Conservation (phyloP, 2,113 vertebrate genomes). For the Coryphaenoides rupestris region DNA sequence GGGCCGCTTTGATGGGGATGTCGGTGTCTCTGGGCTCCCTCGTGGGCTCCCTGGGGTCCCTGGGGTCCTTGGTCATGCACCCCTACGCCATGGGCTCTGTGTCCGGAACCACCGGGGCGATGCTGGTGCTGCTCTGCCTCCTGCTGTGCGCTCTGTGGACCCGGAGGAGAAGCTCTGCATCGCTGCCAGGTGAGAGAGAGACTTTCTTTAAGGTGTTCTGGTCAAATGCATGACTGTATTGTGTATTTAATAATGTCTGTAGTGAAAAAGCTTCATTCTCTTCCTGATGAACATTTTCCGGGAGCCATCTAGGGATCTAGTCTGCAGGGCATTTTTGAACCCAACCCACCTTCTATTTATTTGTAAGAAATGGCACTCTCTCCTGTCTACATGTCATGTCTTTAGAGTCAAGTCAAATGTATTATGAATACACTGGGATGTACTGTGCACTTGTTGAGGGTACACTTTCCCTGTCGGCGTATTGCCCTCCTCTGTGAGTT, state of each 20-base stretch:
- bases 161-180: conserved; percentile 59
- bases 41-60: too few relatives aligned
- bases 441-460: background rate
- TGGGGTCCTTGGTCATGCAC: conserved; percentile 54
- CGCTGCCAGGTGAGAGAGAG: conserved; percentile 78
- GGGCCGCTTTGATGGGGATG: too few relatives aligned
- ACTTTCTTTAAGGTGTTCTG: background rate
- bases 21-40: too few relatives aligned
- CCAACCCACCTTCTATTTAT: too few relatives aligned
- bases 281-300: too few relatives aligned
- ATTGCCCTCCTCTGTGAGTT: background rate
- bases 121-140: conserved; percentile 77
- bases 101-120: conserved; percentile 50
- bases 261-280: too few relatives aligned
- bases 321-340: too few relatives aligned
- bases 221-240: too few relatives aligned
- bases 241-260: too few relatives aligned
- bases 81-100: conserved; percentile 31
- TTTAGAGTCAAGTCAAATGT: background rate
- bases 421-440: background rate
- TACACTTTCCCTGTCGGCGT: background rate
- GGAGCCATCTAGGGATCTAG: too few relatives aligned
- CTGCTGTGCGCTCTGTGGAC: conserved; percentile 74
- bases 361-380: too few relatives aligned
- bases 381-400: too few relatives aligned